A percentile compares a stretch with the other conserved stretches of the same genome.
phyloP scores from a whole-genome alignment of 1,140 invertebrate species.

The Brachionus koreanus region DNA sequence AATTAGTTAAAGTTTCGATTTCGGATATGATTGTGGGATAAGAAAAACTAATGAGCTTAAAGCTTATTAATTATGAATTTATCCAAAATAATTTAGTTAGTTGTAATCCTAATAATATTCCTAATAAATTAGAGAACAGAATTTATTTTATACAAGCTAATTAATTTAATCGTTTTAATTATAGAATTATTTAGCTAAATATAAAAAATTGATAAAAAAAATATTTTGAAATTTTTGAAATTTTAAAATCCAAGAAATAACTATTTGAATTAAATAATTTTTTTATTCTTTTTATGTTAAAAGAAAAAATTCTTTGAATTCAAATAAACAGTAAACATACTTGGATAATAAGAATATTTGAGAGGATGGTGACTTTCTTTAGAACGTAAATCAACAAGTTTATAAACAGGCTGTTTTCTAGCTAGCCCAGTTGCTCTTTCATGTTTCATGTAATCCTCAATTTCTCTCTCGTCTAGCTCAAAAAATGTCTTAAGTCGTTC shows the following conservation, averaged over 20 bases:
- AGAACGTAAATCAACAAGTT: background rate
- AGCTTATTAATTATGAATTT: too few species aligned
- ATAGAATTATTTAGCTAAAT: too few species aligned
- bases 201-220: too few species aligned
- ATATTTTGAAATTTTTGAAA: background rate
- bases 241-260: too few species aligned
- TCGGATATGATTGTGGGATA: background rate
- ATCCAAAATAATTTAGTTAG: too few species aligned
- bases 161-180: too few species aligned
- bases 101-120: too few species aligned
- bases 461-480: background rate
- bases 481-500: background rate
- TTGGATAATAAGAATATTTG: conserved; percentile 12
- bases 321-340: background rate
- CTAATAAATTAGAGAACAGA: too few species aligned
- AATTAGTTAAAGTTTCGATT: background rate
- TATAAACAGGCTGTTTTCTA: background rate
- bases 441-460: background rate
- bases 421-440: background rate
- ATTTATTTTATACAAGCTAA: too few species aligned
- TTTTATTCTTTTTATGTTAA: background rate
- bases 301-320: background rate
- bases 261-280: background rate
- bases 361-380: background rate
- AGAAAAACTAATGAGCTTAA: background rate